Evolutionary conservation across 2,797 vertebrate genomes (phyloP), one percentile per base, ranked within the genome.

Genomic region (Gallirallus australis): DNA sequence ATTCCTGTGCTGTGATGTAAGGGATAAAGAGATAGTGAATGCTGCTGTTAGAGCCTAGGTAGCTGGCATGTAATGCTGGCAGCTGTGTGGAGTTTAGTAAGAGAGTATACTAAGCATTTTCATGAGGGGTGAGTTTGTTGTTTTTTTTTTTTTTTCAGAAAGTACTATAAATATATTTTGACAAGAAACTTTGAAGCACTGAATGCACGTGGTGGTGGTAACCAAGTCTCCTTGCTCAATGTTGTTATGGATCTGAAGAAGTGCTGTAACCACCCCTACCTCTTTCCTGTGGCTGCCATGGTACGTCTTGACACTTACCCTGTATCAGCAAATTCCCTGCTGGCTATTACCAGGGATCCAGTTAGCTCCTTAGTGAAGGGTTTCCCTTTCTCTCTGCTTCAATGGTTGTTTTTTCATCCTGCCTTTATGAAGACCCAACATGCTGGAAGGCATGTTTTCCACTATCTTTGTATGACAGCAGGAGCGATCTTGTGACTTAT

Each of bases 181-280:
- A 99, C 99, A 3, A 98, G 99, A 57, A 99, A 99, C 97, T 99
- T 99, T 54, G 99, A 99, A 87, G 99, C 99, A 15, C 98, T 99
- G 96, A 99, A 99, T 97, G 99, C 99, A 59, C 99, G 99, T 11
- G 99, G 99, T 68, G 99, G 99, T 81, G 99, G 99, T 93, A 99
- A 99, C 98, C 99, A 99, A 96, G 99, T 99, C 33, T 99, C 99
- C 56, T 97, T 99, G 92, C 98, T 99, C 57, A 99, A 99, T 21
- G 99, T 99, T 93, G 99, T 99, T 95, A 99, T 99, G 99, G 99
- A 99, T 97, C 98, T 99, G 80, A 99, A 99, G 97, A 99, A 99
- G 96, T 99, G 99, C 97, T 99, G 99, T 97, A 99, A 99, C 95
- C 99, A 99, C 95, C 99, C 99, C 15, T 99, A 99, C 98, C 99